Percentiles rank a stretch among this genome's conserved stretches.
These are phyloP conservation scores for Excalfactoria chinensis DNA, from an alignment of 2,113 vertebrate species.

Conservation along the genomic window DNA sequence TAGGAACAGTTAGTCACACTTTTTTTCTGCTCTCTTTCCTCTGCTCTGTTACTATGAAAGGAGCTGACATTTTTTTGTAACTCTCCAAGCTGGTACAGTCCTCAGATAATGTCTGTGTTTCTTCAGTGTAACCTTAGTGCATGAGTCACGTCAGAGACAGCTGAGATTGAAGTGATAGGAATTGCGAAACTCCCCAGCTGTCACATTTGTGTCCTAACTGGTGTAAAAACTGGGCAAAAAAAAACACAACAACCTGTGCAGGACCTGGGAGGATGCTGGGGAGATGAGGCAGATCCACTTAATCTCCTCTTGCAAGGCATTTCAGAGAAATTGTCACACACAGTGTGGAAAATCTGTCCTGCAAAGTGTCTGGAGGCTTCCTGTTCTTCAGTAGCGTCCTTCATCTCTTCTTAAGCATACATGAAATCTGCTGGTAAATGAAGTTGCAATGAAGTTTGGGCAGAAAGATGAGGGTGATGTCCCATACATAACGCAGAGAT, in stretches of 20 bases:
- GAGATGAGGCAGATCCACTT: background rate
- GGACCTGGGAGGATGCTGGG: background rate
- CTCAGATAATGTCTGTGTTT: background rate
- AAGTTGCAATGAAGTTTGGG: background rate
- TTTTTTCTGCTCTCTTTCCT: background rate
- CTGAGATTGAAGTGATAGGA: background rate
- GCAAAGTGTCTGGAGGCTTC: background rate
- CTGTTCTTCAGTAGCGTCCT: background rate
- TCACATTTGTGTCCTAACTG: background rate
- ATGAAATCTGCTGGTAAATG: background rate
- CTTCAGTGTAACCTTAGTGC: background rate
- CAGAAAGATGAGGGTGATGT: background rate
- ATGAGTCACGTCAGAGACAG: background rate
- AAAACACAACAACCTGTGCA: background rate
- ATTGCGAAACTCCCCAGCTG: background rate
- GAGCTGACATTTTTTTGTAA: background rate
- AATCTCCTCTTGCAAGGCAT: background rate
- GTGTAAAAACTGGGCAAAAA: background rate
- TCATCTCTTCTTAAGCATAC: background rate
- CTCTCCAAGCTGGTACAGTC: background rate
- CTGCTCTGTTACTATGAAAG: background rate
- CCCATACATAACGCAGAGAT: background rate
- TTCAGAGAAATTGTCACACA: background rate
- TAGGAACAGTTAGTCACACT: slow-evolving; percentile 33
- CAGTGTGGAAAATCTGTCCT: background rate